Evolutionary conservation across 1,140 invertebrate species (phyloP).

Genomic region (Atopsyche davidsoni): DNA sequence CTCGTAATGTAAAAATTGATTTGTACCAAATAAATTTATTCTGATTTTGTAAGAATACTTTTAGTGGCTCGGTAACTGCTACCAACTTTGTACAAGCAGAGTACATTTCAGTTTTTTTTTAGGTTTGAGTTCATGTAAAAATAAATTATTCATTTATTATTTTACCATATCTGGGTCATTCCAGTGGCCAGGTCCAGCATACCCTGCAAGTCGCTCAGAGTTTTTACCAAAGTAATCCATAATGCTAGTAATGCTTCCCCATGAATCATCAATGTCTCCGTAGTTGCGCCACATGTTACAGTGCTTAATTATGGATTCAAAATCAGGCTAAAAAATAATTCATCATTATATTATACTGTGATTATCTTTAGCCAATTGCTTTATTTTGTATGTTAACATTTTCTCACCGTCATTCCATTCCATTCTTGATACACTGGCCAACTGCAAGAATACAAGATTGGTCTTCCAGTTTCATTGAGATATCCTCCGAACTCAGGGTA

Average conservation of each 20-base stretch:
- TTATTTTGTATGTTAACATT: background rate
- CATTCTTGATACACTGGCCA: conserved; percentile 75
- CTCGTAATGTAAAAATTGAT: background rate
- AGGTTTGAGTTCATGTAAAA: background rate
- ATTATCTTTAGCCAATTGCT: no score
- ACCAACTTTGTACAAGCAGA: background rate
- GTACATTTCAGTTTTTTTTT: background rate
- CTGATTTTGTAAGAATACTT: background rate
- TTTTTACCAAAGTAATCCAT: conserved; percentile 69
- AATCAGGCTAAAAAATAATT: conserved; percentile 55
- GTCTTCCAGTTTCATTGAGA: conserved; percentile 72
- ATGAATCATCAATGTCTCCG: conserved; percentile 73
- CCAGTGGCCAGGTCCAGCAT: conserved; percentile 76
- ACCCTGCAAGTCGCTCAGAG: conserved; percentile 59
- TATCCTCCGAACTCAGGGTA: conserved; percentile 67
- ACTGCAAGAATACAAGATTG: conserved; percentile 83
- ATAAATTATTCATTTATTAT: no score
- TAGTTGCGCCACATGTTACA: conserved; percentile 85
- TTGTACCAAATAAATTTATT: background rate
- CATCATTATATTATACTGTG: background rate
- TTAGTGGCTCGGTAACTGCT: background rate
- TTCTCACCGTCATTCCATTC: conserved; percentile 7
- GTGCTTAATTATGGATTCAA: conserved; percentile 17
- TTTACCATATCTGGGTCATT: conserved; percentile 85
- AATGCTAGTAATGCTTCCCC: conserved; percentile 62